Evolutionary conservation across 2,797 vertebrate species (phyloP).

Genomic region (Coracias cyanogaster): DNA sequence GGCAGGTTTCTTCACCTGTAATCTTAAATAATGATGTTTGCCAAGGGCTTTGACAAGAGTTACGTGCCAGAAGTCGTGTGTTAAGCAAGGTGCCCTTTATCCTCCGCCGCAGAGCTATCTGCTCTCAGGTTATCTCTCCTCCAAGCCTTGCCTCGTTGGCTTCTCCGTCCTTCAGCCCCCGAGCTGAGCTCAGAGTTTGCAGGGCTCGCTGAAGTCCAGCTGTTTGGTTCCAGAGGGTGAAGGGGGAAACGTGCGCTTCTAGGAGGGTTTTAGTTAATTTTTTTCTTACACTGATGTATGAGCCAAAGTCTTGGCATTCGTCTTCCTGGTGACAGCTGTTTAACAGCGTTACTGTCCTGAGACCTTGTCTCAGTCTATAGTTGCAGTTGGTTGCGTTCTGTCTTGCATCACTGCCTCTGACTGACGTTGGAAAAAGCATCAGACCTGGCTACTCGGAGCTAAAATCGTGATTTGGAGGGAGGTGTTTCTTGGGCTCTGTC

Average conservation of each 20-base stretch:
- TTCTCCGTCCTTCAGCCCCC: neutral
- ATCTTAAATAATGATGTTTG: slow-evolving; percentile 58
- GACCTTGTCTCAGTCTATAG: neutral
- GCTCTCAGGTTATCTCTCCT: slow-evolving; percentile 39
- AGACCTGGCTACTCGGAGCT: neutral
- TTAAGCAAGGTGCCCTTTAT: slow-evolving; percentile 72
- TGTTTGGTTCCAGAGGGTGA: neutral
- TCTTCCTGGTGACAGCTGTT: slow-evolving; percentile 17
- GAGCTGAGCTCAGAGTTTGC: neutral
- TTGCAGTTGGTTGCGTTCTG: neutral
- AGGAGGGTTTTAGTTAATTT: slow-evolving; percentile 42
- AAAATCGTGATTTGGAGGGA: neutral
- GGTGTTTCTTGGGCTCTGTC: neutral
- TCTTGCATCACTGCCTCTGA: neutral
- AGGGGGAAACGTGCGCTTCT: neutral
- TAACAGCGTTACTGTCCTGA: neutral
- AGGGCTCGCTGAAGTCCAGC: neutral
- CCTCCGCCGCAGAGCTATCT: neutral
- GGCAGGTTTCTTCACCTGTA: slow-evolving; percentile 59
- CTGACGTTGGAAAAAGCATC: neutral
- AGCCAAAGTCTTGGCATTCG: neutral
- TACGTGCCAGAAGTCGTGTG: slow-evolving; percentile 16
- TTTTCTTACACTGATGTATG: neutral
- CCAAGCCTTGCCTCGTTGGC: neutral
- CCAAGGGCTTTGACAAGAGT: slow-evolving; percentile 18